Base-by-base conservation (phyloP, 2,113 vertebrate species). In the Acrocephalus arundinaceus region DNA sequence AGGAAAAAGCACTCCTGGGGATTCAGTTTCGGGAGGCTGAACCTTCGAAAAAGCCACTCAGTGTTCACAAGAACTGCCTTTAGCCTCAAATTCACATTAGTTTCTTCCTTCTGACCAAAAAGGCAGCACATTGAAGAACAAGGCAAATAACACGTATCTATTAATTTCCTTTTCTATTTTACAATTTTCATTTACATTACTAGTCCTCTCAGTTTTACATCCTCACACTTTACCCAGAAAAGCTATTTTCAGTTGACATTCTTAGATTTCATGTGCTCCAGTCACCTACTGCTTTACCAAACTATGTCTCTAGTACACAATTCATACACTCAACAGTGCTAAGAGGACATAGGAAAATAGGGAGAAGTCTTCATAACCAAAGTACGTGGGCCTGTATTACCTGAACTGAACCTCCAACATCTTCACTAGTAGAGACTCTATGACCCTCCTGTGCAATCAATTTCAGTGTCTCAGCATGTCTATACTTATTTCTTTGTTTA, bases 361-460 rank as follows among this genome's bases (percentile, higher is more conserved):
- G 11, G 13, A 91, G 72, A 28, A 83, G 41, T 24, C 15, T 37
- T 77, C 28, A 74, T 62, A 82, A 54, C 10, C 1, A 1, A 79
- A 68, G 15, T 48, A 75, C 2, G 0, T 6, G 22, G 46, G 23
- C 20, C 41, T 31, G 1, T 11, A 46, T 45, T 75, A 92, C n/a
- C 54, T 76, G 62, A 92, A 67, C 30, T 75, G 67, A 75, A 73
- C 37, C 54, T 84, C 54, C 46, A 62, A 25, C n/a, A 66, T 4
- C 25, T 62, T 59, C 24, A 41, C 15, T 49, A 62, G 54, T 39
- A 86, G 33, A 85, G 24, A 57, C 33, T 45, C 31, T 46, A 30
- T 3, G 11, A 66, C 46, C n/a, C 17, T 49, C 12, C 15, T 16
- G 24, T 37, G 17, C 49, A 68, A 63, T 21, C 0, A 0, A 75